phyloP scores from a whole-genome alignment of 2,113 vertebrate genomes.

The Labrus mixtus region DNA sequence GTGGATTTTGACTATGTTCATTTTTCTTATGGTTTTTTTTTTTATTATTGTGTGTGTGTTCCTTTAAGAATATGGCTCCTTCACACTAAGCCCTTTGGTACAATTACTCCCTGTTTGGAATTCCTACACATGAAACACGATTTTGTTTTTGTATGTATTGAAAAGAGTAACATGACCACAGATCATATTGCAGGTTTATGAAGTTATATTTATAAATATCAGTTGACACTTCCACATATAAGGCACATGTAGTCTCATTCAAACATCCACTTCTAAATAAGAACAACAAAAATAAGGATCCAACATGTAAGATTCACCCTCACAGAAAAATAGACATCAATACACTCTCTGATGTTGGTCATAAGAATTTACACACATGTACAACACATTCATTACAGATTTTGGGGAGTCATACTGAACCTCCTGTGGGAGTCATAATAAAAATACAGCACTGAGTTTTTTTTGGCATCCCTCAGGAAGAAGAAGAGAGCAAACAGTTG shows the following conservation, averaged over 20 bases:
- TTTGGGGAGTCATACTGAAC: slow-evolving; percentile 14
- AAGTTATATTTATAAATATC: slow-evolving; percentile 52
- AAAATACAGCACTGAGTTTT: slow-evolving; percentile 40
- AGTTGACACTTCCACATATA: slow-evolving; percentile 50
- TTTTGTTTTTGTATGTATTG: not conserved
- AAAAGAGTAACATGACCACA: not conserved
- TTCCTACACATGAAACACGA: too few relatives aligned
- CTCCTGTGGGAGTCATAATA: slow-evolving; percentile 13
- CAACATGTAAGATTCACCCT: slow-evolving; percentile 9
- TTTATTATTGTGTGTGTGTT: too few relatives aligned
- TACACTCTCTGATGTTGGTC: slow-evolving; percentile 28
- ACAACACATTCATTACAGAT: slow-evolving; percentile 38
- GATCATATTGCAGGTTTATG: slow-evolving; percentile 6
- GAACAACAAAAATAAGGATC: slow-evolving; percentile 32
- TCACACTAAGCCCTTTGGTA: too few relatives aligned
- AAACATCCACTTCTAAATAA: slow-evolving; percentile 23
- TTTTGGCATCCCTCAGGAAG: slow-evolving; percentile 42
- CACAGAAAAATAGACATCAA: slow-evolving; percentile 33
- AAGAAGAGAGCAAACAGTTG: slow-evolving; percentile 63
- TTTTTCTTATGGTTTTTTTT: too few relatives aligned
- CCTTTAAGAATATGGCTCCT: too few relatives aligned
- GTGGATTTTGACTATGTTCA: too few relatives aligned
- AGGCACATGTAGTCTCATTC: slow-evolving; percentile 65
- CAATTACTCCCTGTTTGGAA: too few relatives aligned
- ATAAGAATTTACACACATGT: slow-evolving; percentile 35